These are phyloP conservation scores for Melanotaenia boesemani DNA, from an alignment of 2,797 vertebrate species.

Conservation along the genomic window DNA sequence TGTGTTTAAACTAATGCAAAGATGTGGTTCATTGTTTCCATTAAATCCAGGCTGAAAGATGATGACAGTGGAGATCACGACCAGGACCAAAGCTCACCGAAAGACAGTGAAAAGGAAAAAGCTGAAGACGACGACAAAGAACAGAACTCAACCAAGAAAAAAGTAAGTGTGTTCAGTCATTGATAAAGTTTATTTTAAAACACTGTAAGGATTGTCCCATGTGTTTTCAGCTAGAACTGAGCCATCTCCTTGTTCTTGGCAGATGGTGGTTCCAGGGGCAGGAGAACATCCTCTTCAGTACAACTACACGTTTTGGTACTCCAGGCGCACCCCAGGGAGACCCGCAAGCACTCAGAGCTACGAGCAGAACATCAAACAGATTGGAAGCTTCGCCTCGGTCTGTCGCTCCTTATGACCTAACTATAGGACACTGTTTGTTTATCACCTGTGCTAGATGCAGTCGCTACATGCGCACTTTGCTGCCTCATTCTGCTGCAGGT, in stretches of 20 bases:
- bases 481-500: slow-evolving; percentile 2
- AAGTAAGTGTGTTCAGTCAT: slow-evolving; percentile 53
- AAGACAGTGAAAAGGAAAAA: slow-evolving; percentile 87
- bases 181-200: background rate
- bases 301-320: slow-evolving; percentile 91
- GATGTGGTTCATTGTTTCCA: slow-evolving; percentile 7
- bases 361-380: slow-evolving; percentile 90
- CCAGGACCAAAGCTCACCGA: slow-evolving; percentile 86
- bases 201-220: background rate
- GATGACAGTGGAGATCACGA: slow-evolving; percentile 89
- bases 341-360: slow-evolving; percentile 90
- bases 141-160: slow-evolving; percentile 78
- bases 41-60: slow-evolving; percentile 83
- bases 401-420: slow-evolving; percentile 1
- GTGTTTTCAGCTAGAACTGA: background rate
- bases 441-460: background rate
- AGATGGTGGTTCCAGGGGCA: slow-evolving; percentile 82
- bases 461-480: background rate
- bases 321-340: slow-evolving; percentile 87
- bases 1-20: background rate
- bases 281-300: slow-evolving; percentile 90
- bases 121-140: slow-evolving; percentile 84
- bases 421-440: background rate
- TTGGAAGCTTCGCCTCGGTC: slow-evolving; percentile 89
- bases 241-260: background rate